phyloP scores from a whole-genome alignment of 2,113 vertebrate genomes.

The Struthio camelus region DNA sequence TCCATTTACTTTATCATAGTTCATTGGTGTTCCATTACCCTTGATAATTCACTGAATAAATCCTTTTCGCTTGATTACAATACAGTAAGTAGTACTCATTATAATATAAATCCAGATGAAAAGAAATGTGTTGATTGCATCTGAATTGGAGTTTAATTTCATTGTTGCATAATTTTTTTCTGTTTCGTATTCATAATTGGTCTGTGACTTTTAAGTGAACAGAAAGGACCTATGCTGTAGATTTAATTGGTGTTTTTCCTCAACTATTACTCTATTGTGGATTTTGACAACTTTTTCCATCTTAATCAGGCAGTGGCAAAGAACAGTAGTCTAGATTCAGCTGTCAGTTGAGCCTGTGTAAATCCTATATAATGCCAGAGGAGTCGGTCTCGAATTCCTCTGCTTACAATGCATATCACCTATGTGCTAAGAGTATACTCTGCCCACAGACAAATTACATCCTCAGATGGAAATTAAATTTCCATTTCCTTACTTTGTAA shows the following conservation, averaged over 20 bases:
- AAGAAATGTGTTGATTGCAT: neutral
- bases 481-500: neutral
- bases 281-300: neutral
- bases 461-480: neutral
- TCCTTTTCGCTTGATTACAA: neutral
- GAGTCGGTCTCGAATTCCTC: neutral
- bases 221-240: neutral
- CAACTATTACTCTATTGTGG: neutral
- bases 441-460: neutral
- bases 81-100: neutral
- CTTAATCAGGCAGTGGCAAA: neutral
- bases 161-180: neutral
- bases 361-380: neutral
- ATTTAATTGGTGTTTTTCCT: neutral
- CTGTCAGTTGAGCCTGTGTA: neutral
- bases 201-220: neutral
- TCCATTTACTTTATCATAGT: neutral
- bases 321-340: neutral
- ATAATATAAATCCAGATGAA: neutral
- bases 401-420: neutral
- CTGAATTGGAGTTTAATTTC: neutral
- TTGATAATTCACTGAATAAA: neutral
- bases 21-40: neutral
- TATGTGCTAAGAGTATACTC: neutral
- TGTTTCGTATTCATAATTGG: neutral